Evolutionary conservation across 2,888 invertebrate species (phyloP).

Genomic region (Margaritifera margaritifera): DNA sequence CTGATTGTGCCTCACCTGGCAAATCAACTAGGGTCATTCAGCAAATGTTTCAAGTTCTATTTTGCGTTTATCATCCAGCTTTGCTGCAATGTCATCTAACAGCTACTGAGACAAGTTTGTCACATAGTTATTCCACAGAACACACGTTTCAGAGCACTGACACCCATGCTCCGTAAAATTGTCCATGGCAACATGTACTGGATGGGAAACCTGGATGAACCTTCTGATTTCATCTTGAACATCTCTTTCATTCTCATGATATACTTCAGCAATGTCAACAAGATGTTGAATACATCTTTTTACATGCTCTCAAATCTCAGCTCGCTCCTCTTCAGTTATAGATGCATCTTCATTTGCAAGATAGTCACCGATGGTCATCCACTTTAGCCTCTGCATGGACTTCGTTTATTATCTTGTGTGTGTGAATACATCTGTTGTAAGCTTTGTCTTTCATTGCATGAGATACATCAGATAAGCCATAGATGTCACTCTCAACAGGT

Average conservation of each 20-base stretch:
- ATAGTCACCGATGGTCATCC: constrained; percentile 3
- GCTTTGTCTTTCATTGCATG: constrained; percentile 15
- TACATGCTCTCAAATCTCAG: no score
- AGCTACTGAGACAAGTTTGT: constrained; percentile 7
- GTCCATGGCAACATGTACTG: not conserved
- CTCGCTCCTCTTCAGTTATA: no score
- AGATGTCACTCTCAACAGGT: constrained; percentile 11
- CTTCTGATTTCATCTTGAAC: no score
- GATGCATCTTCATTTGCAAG: no score
- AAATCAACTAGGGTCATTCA: constrained; percentile 12
- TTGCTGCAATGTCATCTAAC: constrained; percentile 10
- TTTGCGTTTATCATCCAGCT: no score
- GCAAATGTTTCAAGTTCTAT: constrained; percentile 14
- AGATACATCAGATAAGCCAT: constrained; percentile 11
- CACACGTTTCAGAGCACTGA: no score
- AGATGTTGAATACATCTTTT: not conserved
- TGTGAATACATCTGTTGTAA: constrained; percentile 16
- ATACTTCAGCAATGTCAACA: no score
- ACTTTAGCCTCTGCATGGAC: constrained; percentile 4
- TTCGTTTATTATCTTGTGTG: constrained; percentile 17
- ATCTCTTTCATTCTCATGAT: no score
- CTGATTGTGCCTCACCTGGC: constrained; percentile 14
- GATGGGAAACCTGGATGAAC: not conserved
- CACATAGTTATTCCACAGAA: no score
- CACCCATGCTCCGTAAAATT: constrained; percentile 1